phyloP scores from a whole-genome alignment of 2,113 vertebrate species.

The Gorilla gorilla region DNA sequence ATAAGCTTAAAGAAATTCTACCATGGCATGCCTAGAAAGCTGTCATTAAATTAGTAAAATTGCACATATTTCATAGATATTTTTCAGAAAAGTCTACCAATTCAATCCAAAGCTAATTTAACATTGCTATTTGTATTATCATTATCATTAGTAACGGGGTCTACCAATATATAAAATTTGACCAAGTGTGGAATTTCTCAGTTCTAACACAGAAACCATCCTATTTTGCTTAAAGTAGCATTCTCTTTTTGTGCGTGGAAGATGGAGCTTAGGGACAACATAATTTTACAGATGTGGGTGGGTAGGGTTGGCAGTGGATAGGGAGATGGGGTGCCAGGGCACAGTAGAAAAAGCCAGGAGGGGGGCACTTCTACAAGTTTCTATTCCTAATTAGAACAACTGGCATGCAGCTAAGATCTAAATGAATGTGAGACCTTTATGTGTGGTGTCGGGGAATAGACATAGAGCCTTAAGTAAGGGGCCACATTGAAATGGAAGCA shows the following conservation, averaged over 20 bases:
- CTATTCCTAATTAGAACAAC: neutral
- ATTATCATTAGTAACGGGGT: neutral
- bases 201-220: neutral
- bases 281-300: neutral
- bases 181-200: neutral
- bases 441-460: neutral
- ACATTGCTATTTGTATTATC: neutral
- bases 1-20: neutral
- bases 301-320: neutral
- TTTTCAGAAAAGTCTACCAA: constrained; percentile 9
- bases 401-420: neutral
- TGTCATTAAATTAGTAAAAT: neutral
- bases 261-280: neutral
- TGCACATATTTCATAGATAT: neutral
- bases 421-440: neutral
- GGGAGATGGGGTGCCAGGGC: neutral
- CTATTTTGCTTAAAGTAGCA: neutral
- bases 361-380: neutral
- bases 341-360: neutral
- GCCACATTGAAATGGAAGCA: neutral
- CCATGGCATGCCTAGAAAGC: neutral
- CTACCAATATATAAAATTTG: neutral
- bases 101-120: neutral
- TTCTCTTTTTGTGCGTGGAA: neutral
- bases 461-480: neutral